phyloP scores from a whole-genome alignment of 2,797 vertebrate genomes.

The Heteromormyrus szaboi region DNA sequence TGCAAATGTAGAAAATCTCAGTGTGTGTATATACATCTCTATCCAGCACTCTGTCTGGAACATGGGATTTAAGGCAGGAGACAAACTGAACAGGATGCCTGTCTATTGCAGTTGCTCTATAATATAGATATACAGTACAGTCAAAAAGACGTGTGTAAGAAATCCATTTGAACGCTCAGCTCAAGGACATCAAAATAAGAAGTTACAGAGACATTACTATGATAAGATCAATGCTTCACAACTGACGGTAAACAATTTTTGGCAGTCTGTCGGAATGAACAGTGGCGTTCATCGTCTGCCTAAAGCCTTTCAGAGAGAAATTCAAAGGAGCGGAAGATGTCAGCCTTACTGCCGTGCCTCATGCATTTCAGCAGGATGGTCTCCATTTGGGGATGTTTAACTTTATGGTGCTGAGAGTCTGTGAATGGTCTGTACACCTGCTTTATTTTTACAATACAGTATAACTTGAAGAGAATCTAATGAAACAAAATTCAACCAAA shows the following conservation, averaged over 20 bases:
- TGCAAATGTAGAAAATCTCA: too few species aligned
- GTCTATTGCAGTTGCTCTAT: background rate
- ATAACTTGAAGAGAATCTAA: background rate
- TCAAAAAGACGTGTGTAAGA: background rate
- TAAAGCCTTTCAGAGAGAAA: background rate
- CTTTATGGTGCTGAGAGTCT: background rate
- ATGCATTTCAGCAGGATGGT: background rate
- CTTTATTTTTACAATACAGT: background rate
- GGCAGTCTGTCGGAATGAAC: background rate
- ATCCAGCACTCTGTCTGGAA: background rate
- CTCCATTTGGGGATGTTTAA: background rate
- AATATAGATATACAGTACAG: background rate
- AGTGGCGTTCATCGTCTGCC: background rate
- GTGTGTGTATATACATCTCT: too few species aligned
- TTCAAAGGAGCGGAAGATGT: background rate
- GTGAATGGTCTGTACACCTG: background rate
- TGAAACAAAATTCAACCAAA: background rate
- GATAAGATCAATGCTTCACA: background rate
- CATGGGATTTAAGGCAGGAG: background rate
- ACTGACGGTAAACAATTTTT: background rate
- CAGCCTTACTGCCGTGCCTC: background rate
- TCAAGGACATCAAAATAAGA: background rate
- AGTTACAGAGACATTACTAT: background rate
- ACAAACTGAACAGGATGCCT: background rate
- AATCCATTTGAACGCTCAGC: background rate